Evolutionary conservation across 1,140 invertebrate species (phyloP).

Genomic region (Probaryconus sp.): DNA sequence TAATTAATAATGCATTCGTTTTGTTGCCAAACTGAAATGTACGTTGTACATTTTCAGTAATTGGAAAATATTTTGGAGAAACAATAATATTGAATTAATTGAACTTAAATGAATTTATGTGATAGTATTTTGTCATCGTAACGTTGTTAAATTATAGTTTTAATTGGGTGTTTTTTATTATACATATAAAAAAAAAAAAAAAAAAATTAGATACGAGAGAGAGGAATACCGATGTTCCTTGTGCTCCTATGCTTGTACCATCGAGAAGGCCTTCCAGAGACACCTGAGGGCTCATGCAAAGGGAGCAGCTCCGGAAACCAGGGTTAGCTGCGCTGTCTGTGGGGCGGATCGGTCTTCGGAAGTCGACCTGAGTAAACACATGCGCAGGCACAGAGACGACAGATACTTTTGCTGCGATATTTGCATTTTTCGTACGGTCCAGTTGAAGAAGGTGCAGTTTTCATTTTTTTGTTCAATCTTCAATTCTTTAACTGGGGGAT

Average conservation of each 20-base stretch:
- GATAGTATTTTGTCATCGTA: too few species aligned
- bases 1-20: constrained; percentile 24
- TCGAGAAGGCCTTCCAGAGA: constrained; percentile 80
- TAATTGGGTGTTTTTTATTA: constrained; percentile 24
- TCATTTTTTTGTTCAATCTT: constrained; percentile 1
- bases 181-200: too few species aligned
- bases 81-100: not conserved
- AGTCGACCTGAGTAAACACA: constrained; percentile 78
- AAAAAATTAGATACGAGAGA: constrained; percentile 79
- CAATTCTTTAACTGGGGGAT: not conserved
- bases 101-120: too few species aligned
- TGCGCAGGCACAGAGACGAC: constrained; percentile 79
- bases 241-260: constrained; percentile 80
- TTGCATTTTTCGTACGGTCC: constrained; percentile 80
- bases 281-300: constrained; percentile 77
- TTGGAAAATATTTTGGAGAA: not conserved
- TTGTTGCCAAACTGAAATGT: not conserved
- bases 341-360: constrained; percentile 79
- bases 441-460: constrained; percentile 78
- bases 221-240: constrained; percentile 80
- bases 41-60: constrained; percentile 29
- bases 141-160: constrained; percentile 29
- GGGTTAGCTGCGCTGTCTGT: constrained; percentile 80
- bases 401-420: constrained; percentile 81
- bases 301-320: constrained; percentile 71